These are phyloP conservation scores for Ariopsis seemanni DNA, from an alignment of 2,113 vertebrate species.

Conservation along the genomic window DNA sequence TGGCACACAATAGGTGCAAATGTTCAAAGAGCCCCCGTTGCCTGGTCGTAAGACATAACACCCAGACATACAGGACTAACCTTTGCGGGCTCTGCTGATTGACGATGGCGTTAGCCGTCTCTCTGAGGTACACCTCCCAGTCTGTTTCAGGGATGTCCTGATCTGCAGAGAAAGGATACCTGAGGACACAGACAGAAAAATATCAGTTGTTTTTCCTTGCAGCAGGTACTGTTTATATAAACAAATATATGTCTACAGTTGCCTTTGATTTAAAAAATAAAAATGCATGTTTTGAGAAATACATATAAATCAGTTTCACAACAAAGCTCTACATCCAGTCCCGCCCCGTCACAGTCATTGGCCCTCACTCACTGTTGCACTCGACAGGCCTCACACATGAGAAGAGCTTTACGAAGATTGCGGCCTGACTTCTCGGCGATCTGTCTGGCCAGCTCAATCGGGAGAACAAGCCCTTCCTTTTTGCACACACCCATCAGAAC, in stretches of 20 bases:
- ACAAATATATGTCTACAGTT: neutral
- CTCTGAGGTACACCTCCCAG: constrained; percentile 95
- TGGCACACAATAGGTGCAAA: too few relatives aligned
- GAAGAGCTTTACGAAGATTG: constrained; percentile 91
- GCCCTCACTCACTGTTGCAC: constrained; percentile 90
- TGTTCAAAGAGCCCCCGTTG: neutral
- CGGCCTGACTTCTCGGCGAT: constrained; percentile 89
- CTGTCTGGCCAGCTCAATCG: constrained; percentile 82
- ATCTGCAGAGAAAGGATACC: constrained; percentile 90
- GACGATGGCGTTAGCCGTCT: constrained; percentile 92
- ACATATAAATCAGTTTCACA: neutral
- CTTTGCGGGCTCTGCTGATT: constrained; percentile 93
- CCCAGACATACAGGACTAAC: constrained; percentile 61
- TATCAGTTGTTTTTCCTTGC: neutral
- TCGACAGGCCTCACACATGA: constrained; percentile 97
- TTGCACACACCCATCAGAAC: constrained; percentile 88
- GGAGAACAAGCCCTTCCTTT: constrained; percentile 90
- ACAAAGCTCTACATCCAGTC: neutral
- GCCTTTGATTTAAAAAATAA: neutral
- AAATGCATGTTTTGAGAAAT: neutral
- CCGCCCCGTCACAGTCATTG: neutral
- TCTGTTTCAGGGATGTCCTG: constrained; percentile 93
- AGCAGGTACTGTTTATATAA: neutral
- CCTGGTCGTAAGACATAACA: neutral
- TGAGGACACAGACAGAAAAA: constrained; percentile 50